Conservation (phyloP, 2,113 vertebrate species). For the Montifringilla adamsi region DNA sequence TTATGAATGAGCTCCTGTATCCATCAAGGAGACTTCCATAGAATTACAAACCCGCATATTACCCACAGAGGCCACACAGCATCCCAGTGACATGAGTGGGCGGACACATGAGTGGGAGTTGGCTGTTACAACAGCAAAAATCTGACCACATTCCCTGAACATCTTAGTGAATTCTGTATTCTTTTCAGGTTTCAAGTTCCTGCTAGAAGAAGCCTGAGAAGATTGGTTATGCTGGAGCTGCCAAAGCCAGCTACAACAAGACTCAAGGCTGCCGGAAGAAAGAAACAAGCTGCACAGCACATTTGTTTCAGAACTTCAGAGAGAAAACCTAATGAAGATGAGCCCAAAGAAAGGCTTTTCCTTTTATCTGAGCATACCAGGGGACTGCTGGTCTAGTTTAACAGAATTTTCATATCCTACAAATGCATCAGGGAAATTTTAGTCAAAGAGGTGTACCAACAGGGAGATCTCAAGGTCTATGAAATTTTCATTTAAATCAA, state of each 20-base stretch:
- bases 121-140: not conserved
- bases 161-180: not conserved
- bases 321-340: not conserved
- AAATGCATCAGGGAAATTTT: not conserved
- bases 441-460: not conserved
- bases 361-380: not conserved
- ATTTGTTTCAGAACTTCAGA: not conserved
- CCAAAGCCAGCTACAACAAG: not conserved
- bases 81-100: not conserved
- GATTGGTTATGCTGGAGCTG: not conserved
- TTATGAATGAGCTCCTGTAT: not conserved
- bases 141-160: not conserved
- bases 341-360: not conserved
- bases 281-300: not conserved
- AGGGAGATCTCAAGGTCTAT: not conserved
- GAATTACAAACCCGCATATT: not conserved
- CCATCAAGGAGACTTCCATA: not conserved
- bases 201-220: not conserved
- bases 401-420: not conserved
- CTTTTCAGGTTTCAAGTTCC: not conserved
- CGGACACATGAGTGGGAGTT: not conserved
- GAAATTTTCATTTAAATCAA: not conserved
- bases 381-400: not conserved
- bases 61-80: not conserved
- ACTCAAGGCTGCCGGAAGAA: not conserved